Conservation (phyloP, 92 coral and sea anemone genomes). For the Desmophyllum pertusum region DNA sequence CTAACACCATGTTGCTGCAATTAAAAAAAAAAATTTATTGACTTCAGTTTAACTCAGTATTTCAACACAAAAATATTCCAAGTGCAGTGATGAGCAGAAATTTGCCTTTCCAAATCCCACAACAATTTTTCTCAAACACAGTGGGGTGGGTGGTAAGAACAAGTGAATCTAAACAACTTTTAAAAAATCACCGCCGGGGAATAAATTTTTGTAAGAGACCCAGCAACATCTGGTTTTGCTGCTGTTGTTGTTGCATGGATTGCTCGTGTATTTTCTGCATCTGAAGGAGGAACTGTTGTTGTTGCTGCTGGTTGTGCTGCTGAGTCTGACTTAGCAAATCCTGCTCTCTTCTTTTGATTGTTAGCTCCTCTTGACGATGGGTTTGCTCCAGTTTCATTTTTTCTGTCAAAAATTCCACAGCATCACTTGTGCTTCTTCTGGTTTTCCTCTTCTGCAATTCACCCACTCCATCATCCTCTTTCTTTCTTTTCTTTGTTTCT, state of each 20-base stretch:
- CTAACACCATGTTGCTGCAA: no score
- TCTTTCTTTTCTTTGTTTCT: conserved; percentile 32
- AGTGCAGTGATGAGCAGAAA: no score
- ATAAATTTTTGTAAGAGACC: conserved; percentile 34
- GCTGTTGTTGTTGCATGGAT: conserved; percentile 42
- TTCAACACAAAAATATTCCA: no score
- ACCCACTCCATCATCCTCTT: conserved; percentile 13
- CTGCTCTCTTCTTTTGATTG: conserved; percentile 39
- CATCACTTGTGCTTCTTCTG: conserved; percentile 51
- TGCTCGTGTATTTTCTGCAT: conserved; percentile 37
- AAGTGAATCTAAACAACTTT: background rate
- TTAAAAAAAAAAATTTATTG: no score
- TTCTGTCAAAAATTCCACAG: conserved; percentile 34
- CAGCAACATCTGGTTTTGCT: conserved; percentile 37
- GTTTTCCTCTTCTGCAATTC: conserved; percentile 21
- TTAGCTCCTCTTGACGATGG: conserved; percentile 37
- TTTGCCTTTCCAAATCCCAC: no score
- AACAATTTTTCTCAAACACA: no score
- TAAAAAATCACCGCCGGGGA: conserved; percentile 14
- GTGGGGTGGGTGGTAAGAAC: no score
- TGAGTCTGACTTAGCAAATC: conserved; percentile 30
- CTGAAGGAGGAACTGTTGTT: conserved; percentile 40
- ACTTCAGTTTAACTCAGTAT: no score
- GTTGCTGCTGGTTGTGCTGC: conserved; percentile 38
- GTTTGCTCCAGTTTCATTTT: conserved; percentile 34